Conservation (phyloP, 1,140 invertebrate species). For the Drosophila jambulina region DNA sequence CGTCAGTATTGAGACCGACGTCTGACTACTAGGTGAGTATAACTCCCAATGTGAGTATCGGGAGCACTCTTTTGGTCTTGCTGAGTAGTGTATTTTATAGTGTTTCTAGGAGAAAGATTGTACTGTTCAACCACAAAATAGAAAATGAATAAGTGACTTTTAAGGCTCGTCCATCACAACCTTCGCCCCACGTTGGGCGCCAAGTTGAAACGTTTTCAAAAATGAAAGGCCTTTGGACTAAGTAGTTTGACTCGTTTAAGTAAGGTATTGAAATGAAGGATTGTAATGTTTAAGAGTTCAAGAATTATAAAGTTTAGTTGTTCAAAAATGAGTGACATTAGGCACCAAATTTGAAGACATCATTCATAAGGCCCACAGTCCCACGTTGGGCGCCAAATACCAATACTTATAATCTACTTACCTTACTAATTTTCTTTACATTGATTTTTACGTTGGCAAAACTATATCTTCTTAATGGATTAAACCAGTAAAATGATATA, state of each 20-base stretch:
- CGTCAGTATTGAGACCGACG: slow-evolving; percentile 98
- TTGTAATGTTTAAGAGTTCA: not conserved
- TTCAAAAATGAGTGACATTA: not conserved
- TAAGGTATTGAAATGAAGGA: not conserved
- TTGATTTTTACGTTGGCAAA: not conserved
- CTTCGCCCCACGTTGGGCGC: not conserved
- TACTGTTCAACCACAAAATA: not conserved
- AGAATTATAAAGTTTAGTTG: not conserved
- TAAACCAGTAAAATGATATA: not conserved
- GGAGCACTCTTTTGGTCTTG: not conserved
- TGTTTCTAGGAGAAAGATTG: not conserved
- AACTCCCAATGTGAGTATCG: slow-evolving; percentile 12
- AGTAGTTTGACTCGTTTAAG: too few species aligned
- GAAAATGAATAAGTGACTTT: not conserved
- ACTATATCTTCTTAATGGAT: not conserved
- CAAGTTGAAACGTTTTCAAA: not conserved
- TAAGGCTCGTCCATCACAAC: not conserved
- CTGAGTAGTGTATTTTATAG: not conserved
- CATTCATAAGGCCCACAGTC: not conserved
- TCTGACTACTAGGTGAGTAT: slow-evolving; percentile 95
- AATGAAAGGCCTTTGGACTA: too few species aligned
- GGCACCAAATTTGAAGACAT: not conserved
- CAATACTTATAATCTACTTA: too few species aligned
- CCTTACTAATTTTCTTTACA: too few species aligned
- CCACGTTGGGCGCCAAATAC: not conserved